These are phyloP conservation scores for Urophycis tenuis DNA, from an alignment of 2,797 vertebrate genomes.

Conservation along the genomic window DNA sequence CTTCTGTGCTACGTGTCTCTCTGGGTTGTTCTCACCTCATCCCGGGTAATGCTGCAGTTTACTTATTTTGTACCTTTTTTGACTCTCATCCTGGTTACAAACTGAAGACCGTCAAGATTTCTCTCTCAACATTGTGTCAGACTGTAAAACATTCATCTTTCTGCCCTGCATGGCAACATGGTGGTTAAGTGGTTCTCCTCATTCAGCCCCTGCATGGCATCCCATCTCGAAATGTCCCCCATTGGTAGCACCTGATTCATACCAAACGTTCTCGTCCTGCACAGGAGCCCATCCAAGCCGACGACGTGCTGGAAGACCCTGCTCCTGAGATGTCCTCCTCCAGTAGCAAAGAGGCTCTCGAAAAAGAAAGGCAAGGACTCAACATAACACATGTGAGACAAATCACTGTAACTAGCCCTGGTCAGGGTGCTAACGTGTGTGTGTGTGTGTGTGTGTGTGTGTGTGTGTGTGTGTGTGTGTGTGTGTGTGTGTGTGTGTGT, in stretches of 20 bases:
- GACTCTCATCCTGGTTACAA: conserved; percentile 3
- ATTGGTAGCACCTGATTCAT: background rate
- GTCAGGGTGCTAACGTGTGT: background rate
- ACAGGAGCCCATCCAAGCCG: conserved; percentile 74
- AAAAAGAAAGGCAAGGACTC: conserved; percentile 79
- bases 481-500: no score
- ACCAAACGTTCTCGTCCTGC: conserved; percentile 34
- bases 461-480: no score
- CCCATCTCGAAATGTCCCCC: background rate
- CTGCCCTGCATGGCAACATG: conserved; percentile 36
- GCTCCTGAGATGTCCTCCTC: conserved; percentile 56
- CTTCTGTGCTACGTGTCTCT: conserved; percentile 23
- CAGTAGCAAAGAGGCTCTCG: conserved; percentile 78
- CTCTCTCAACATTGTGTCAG: background rate
- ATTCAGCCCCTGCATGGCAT: conserved; percentile 36
- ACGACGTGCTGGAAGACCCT: conserved; percentile 73
- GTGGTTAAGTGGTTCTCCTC: background rate
- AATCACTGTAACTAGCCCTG: background rate
- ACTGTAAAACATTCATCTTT: conserved; percentile 29
- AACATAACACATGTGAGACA: background rate
- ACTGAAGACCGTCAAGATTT: background rate
- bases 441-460: no score
- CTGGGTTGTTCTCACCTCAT: no score
- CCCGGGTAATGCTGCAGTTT: background rate
- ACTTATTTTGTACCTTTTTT: conserved; percentile 25